phyloP scores from a whole-genome alignment of 1,140 invertebrate genomes.

The Ceratoteleas bidentatus region DNA sequence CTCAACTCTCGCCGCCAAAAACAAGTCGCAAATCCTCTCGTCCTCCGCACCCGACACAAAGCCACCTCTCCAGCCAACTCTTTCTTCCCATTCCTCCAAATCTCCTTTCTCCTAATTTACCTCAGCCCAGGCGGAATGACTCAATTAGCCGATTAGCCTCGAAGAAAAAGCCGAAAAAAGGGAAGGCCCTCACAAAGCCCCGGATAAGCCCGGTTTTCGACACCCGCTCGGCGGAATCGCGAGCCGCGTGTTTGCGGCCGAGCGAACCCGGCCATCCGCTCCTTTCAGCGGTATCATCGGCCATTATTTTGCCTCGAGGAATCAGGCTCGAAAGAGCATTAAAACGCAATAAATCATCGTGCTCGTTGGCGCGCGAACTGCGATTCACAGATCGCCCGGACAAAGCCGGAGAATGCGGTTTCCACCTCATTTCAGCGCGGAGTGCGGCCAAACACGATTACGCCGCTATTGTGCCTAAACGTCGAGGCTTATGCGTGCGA shows the following conservation, averaged over 20 bases:
- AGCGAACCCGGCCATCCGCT: constrained; percentile 33
- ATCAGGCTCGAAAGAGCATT: constrained; percentile 61
- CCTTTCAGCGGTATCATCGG: constrained; percentile 48
- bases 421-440: constrained; percentile 79
- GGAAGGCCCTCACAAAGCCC: constrained; percentile 5
- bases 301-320: constrained; percentile 51
- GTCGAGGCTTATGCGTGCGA: constrained; percentile 58
- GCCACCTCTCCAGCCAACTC: too few species aligned
- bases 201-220: constrained; percentile 44
- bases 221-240: constrained; percentile 24
- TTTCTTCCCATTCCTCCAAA: too few species aligned
- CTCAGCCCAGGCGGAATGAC: constrained; percentile 3
- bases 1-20: too few species aligned
- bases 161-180: constrained; percentile 10
- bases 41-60: too few species aligned
- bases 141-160: constrained; percentile 42
- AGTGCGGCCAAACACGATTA: constrained; percentile 74
- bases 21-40: background rate
- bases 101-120: background rate
- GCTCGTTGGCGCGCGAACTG: constrained; percentile 60
- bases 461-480: constrained; percentile 68
- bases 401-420: constrained; percentile 72
- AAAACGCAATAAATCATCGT: constrained; percentile 60
- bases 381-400: constrained; percentile 60
- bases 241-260: constrained; percentile 23